These are phyloP conservation scores for Diprion similis DNA, from an alignment of 1,140 invertebrate genomes.

Conservation along the genomic window DNA sequence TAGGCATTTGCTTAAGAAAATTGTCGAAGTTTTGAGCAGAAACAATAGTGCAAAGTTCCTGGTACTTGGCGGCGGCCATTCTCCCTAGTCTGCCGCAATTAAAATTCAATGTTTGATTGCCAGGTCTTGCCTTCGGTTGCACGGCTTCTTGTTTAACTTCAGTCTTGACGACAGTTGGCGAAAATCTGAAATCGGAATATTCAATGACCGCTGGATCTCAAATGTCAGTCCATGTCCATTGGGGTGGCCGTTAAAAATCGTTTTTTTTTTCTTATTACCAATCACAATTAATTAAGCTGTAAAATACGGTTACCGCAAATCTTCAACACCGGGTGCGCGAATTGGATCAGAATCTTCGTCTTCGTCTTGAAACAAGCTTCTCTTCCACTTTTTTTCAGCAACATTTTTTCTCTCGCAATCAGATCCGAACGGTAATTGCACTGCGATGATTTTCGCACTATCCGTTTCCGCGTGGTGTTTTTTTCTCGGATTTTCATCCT, in stretches of 20 bases:
- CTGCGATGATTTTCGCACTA: too few relatives aligned
- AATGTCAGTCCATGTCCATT: too few relatives aligned
- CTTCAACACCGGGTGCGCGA: neutral
- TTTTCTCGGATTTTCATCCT: neutral
- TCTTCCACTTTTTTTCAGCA: slow-evolving; percentile 4
- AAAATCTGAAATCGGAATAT: neutral
- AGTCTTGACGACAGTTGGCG: neutral
- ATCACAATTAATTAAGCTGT: neutral
- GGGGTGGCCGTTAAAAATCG: too few relatives aligned
- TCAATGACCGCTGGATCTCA: too few relatives aligned
- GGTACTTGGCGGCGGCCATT: neutral
- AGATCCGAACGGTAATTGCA: too few relatives aligned
- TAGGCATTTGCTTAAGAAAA: neutral
- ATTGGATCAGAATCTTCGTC: neutral
- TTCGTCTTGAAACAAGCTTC: slow-evolving; percentile 11
- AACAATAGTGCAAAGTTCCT: neutral
- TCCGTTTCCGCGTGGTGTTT: neutral
- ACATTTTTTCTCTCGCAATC: too few relatives aligned
- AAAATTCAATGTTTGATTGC: neutral
- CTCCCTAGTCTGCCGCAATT: neutral
- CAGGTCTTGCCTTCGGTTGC: neutral
- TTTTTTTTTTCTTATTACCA: neutral
- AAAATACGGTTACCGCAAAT: neutral
- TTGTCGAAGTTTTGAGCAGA: neutral
- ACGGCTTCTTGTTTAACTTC: neutral